A percentile compares a stretch with the other conserved stretches of the same genome.
Evolutionary conservation across 1,140 invertebrate species (phyloP).

Genomic region (Brachystomella parvula): DNA sequence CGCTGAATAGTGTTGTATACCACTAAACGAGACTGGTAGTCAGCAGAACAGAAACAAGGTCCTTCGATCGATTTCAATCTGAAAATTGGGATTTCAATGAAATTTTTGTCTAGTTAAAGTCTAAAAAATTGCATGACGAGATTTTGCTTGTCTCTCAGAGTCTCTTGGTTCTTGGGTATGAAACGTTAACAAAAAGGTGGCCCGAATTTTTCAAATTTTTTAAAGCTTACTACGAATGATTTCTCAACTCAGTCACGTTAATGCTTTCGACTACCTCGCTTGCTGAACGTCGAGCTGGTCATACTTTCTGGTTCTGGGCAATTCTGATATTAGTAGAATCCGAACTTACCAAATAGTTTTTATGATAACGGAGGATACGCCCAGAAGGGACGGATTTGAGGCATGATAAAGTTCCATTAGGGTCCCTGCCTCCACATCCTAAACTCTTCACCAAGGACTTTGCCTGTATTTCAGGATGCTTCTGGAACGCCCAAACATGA

Average conservation of each 20-base stretch:
- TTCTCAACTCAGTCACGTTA: background rate
- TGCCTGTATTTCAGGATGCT: conserved; percentile 7
- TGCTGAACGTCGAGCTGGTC: background rate
- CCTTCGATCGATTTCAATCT: too few relatives aligned
- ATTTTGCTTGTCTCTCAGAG: too few relatives aligned
- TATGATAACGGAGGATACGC: conserved; percentile 20
- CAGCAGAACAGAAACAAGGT: too few relatives aligned
- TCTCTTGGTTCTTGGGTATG: too few relatives aligned
- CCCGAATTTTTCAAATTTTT: background rate
- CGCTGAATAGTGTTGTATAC: too few relatives aligned
- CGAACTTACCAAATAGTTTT: conserved; percentile 27
- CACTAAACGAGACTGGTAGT: too few relatives aligned
- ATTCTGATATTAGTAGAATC: background rate
- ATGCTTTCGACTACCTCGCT: too few relatives aligned
- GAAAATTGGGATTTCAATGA: too few relatives aligned
- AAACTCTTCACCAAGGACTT: conserved; percentile 18
- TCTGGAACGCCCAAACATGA: conserved; percentile 23
- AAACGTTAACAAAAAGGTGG: background rate
- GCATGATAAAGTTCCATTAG: conserved; percentile 21
- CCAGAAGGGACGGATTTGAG: conserved; percentile 17
- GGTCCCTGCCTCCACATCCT: conserved; percentile 20
- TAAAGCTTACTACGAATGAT: background rate
- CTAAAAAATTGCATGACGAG: too few relatives aligned
- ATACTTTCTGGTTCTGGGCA: background rate
- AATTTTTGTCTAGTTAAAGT: too few relatives aligned